Evolutionary conservation across 1,140 invertebrate genomes (phyloP), one percentile per base, ranked within the genome.

Genomic region (Pseudoatta argentina): DNA sequence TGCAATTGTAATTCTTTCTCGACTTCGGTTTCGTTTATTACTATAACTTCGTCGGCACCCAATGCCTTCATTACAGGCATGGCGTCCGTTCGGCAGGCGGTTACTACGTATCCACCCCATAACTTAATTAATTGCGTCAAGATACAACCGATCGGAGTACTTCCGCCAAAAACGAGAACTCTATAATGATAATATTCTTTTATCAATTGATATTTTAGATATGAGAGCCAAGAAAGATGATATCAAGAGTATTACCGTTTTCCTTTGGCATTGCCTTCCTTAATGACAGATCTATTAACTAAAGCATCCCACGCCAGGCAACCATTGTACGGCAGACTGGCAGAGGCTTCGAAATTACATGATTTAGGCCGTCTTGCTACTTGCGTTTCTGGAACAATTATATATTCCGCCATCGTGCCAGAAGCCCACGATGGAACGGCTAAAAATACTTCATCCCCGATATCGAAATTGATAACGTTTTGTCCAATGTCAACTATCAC

Each of bases 301-400:
- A 98, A 92, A 27, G 96, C 96, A 89, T 96, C 95, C 96, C 97
- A 97, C 1, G 96, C 96, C n/a, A 97, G 95, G 78, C 96, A 96
- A 7, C 97, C 97, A 66, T 96, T 96, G 89, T 97, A 98, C 5
- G 97, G 97, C 48, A 98, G 92, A 77, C 97, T 96, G 1, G 97
- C 96, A 34, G 97, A 97, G 64, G 96, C 96, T 93, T 97, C 96
- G 91, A 97, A 97, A 57, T 95, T 95, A 24, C 97, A 94, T 77
- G 95, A 95, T 87, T 95, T 95, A 57, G 98, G 98, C 94, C 97
- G 97, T 83, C 94, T 95, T n/a, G 95, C 95, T 39, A 97, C 96
- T 88, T 95, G 94, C 81, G 93, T 94, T 92, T 97, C 96, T 53
- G 95, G 92, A 5, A 97, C 95, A 55, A 97, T 95, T 72, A 97